Evolutionary conservation across 2,888 invertebrate species (phyloP).

Genomic region (Agonopterix alstromeriana): DNA sequence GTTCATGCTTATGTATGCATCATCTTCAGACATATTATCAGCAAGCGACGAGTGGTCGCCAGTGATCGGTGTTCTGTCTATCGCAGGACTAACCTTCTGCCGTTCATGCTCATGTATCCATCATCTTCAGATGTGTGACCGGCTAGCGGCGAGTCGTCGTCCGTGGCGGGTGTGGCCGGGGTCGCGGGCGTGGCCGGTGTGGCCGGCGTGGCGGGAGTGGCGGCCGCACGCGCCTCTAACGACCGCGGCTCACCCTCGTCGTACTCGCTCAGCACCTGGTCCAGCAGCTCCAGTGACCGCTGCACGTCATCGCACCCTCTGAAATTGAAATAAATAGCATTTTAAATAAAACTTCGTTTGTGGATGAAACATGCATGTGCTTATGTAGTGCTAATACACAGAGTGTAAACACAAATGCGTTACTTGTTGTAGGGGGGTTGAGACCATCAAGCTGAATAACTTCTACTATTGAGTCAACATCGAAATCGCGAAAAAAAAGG

Average conservation of each 20-base stretch:
- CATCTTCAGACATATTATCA: conserved; percentile 92
- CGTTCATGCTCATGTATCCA: conserved; percentile 95
- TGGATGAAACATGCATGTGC: no score
- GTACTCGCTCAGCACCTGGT: conserved; percentile 93
- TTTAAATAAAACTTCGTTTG: conserved; percentile 14
- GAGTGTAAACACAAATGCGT: no score
- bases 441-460: no score
- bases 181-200: conserved; percentile 75
- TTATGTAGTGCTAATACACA: no score
- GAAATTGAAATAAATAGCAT: conserved; percentile 39
- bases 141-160: conserved; percentile 86
- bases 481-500: no score
- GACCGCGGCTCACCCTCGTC: conserved; percentile 83
- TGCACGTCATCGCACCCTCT: conserved; percentile 92
- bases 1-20: conserved; percentile 96
- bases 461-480: no score
- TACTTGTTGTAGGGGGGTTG: no score
- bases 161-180: conserved; percentile 75
- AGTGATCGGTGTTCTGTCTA: conserved; percentile 67
- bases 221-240: conserved; percentile 61
- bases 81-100: conserved; percentile 75
- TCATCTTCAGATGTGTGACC: conserved; percentile 93
- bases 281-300: conserved; percentile 90
- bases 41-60: conserved; percentile 86
- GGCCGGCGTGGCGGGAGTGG: conserved; percentile 69